phyloP scores from a whole-genome alignment of 2,113 vertebrate genomes.

The Alces alces region DNA sequence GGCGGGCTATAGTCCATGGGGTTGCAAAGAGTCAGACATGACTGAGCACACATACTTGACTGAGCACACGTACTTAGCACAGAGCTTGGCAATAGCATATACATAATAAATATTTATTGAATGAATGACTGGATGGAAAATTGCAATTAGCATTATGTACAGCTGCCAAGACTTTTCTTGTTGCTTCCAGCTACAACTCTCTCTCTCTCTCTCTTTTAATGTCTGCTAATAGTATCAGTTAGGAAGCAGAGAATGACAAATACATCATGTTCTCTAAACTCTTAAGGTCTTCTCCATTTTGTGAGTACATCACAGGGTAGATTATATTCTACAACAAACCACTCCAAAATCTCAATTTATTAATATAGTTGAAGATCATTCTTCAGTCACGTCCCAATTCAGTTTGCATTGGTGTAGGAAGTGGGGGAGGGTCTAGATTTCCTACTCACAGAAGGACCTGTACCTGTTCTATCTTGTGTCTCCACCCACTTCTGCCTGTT shows the following conservation, averaged over 20 bases:
- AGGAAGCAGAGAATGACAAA: background rate
- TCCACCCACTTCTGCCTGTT: background rate
- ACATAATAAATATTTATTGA: background rate
- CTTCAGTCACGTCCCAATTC: background rate
- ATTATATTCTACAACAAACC: background rate
- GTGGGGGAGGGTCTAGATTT: background rate
- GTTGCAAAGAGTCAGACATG: background rate
- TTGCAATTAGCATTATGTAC: background rate
- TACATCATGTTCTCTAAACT: background rate
- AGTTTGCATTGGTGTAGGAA: background rate
- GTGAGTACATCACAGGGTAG: background rate
- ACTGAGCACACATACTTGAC: background rate
- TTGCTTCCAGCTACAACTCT: background rate
- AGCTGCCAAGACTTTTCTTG: background rate
- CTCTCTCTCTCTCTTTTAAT: background rate
- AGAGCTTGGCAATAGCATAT: background rate
- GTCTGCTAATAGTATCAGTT: background rate
- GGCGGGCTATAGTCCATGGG: background rate
- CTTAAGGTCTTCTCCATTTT: background rate
- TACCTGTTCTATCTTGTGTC: background rate
- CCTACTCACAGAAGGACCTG: background rate
- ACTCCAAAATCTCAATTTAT: background rate
- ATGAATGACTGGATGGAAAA: background rate
- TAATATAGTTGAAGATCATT: background rate
- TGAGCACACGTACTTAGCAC: background rate